Conservation (phyloP, 92 coral and sea anemone genomes). For the Scolanthus callimorphus region DNA sequence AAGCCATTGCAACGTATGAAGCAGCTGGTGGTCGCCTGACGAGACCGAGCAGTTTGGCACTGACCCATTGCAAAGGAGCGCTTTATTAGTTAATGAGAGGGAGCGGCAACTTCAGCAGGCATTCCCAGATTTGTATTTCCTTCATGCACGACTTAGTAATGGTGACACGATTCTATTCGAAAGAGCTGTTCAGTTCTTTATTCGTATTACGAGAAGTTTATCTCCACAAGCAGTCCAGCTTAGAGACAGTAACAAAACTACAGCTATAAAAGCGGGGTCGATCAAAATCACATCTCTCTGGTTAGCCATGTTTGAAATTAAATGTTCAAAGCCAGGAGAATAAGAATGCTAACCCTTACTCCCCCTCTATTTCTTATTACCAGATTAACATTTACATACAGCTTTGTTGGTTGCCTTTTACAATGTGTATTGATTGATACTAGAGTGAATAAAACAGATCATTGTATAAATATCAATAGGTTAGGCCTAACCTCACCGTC, state of each 20-base stretch:
- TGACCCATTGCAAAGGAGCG: conserved; percentile 22
- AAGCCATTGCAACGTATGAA: conserved; percentile 43
- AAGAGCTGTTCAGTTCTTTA: conserved; percentile 39
- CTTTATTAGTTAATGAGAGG: conserved; percentile 14
- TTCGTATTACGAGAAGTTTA: conserved; percentile 26
- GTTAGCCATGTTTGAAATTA: not conserved
- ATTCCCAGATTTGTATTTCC: conserved; percentile 9
- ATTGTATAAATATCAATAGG: too few relatives aligned
- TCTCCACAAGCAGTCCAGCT: not conserved
- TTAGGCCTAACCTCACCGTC: too few relatives aligned
- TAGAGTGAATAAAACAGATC: too few relatives aligned
- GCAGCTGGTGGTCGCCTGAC: conserved; percentile 37
- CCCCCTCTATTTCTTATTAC: too few relatives aligned
- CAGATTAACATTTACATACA: too few relatives aligned
- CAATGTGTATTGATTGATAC: too few relatives aligned
- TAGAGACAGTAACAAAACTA: not conserved
- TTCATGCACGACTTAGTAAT: conserved; percentile 20
- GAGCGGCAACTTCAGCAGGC: conserved; percentile 22
- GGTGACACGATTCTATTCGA: conserved; percentile 34
- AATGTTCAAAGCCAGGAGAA: too few relatives aligned
- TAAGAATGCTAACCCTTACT: too few relatives aligned
- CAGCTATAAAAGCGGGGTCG: not conserved
- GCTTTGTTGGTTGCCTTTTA: too few relatives aligned
- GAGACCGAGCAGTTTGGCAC: conserved; percentile 23
- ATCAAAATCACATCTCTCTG: too few relatives aligned